phyloP scores from a whole-genome alignment of 1,140 invertebrate species.

The Bombus vancouverensis region DNA sequence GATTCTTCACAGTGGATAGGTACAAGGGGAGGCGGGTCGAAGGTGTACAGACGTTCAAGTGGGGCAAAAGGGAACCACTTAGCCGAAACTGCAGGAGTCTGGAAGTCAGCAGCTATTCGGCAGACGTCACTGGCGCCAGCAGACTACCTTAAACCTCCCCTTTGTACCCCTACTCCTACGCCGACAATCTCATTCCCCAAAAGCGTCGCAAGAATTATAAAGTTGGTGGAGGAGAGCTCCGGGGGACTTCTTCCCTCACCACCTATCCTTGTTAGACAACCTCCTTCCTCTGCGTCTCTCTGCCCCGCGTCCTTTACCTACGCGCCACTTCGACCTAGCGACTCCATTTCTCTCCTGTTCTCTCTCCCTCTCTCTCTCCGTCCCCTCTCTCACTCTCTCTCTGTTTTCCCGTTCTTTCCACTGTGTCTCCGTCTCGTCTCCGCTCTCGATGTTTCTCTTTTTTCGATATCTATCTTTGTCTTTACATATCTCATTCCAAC shows the following conservation, averaged over 20 bases:
- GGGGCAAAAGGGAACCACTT: constrained; percentile 75
- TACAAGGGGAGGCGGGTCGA: constrained; percentile 39
- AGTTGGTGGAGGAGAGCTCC: constrained; percentile 74
- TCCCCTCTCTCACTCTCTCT: constrained; percentile 33
- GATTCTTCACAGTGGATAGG: constrained; percentile 47
- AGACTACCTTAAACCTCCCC: constrained; percentile 78
- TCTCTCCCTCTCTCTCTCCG: constrained; percentile 53
- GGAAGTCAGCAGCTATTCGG: constrained; percentile 74
- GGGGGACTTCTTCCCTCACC: constrained; percentile 65
- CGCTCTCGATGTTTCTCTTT: constrained; percentile 34
- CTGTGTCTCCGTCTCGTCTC: constrained; percentile 22
- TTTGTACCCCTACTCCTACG: constrained; percentile 32
- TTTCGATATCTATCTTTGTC: constrained; percentile 18
- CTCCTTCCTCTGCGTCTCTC: constrained; percentile 16
- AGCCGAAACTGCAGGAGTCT: constrained; percentile 74
- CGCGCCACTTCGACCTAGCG: constrained; percentile 59
- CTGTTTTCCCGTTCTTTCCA: constrained; percentile 30
- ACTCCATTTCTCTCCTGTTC: constrained; percentile 65
- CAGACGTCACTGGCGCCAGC: constrained; percentile 80
- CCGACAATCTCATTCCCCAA: constrained; percentile 79
- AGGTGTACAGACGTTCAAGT: constrained; percentile 66
- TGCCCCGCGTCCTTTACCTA: constrained; percentile 43
- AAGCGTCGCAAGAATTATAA: constrained; percentile 82
- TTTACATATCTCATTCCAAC: constrained; percentile 20
- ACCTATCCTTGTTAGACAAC: constrained; percentile 62